Conservation (phyloP, 1,140 invertebrate genomes). For the Araneus ventricosus region DNA sequence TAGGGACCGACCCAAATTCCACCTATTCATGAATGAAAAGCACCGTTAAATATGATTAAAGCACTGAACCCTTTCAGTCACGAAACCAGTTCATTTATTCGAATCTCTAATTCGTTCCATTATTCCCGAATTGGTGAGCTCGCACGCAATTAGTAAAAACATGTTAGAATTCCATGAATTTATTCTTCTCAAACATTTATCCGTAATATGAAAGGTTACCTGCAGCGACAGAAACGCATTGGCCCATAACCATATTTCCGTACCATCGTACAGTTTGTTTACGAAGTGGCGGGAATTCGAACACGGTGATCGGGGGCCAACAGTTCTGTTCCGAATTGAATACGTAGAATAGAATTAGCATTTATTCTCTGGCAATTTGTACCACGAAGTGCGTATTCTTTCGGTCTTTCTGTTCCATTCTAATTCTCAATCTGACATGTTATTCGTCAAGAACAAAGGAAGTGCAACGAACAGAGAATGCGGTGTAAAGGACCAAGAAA, state of each 20-base stretch:
- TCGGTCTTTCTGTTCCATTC: neutral
- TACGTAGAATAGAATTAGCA: neutral
- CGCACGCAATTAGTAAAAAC: constrained; percentile 15
- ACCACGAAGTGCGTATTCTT: too few species aligned
- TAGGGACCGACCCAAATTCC: too few species aligned
- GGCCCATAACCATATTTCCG: neutral
- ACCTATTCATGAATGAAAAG: too few species aligned
- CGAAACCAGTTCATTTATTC: neutral
- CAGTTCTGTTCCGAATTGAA: neutral
- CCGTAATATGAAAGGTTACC: neutral
- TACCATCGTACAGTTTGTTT: neutral
- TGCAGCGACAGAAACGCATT: neutral
- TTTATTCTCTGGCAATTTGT: neutral
- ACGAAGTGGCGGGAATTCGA: neutral
- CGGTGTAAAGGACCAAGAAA: neutral
- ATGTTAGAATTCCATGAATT: neutral
- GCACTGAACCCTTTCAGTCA: neutral
- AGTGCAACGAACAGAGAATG: neutral
- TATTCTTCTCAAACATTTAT: neutral
- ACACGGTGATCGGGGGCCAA: neutral
- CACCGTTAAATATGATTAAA: too few species aligned
- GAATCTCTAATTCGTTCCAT: neutral
- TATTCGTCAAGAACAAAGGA: neutral
- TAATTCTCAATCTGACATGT: neutral
- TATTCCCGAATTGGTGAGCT: neutral